phyloP scores from a whole-genome alignment of 1,140 invertebrate genomes.

The Palaemon carinicauda region DNA sequence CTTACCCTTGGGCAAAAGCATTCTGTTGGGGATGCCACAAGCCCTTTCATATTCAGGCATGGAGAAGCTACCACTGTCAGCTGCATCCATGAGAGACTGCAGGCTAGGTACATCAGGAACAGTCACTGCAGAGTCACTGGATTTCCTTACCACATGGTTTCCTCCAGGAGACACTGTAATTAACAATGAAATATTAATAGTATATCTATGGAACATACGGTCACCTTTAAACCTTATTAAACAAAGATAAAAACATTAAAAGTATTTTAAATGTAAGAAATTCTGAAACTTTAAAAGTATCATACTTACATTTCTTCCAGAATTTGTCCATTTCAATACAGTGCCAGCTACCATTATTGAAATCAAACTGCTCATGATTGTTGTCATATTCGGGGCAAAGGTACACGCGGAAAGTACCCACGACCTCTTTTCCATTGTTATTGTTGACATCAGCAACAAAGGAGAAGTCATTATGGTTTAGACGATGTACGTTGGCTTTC shows the following conservation, averaged over 20 bases:
- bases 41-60: constrained; percentile 66
- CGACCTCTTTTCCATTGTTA: constrained; percentile 65
- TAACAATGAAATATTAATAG: background rate
- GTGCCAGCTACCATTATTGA: constrained; percentile 71
- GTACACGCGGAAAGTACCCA: constrained; percentile 71
- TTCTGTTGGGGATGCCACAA: constrained; percentile 71
- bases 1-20: constrained; percentile 70
- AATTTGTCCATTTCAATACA: constrained; percentile 77
- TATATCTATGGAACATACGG: no score
- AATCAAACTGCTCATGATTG: constrained; percentile 69
- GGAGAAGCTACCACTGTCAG: constrained; percentile 64
- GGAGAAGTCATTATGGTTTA: constrained; percentile 73
- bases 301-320: constrained; percentile 60
- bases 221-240: no score
- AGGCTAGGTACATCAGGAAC: constrained; percentile 1
- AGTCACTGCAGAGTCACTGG: constrained; percentile 5
- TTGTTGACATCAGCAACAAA: constrained; percentile 71
- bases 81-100: background rate
- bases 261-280: no score
- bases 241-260: no score
- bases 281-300: no score
- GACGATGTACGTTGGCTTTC: constrained; percentile 69
- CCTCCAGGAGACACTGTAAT: background rate
- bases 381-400: constrained; percentile 75
- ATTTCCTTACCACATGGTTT: background rate